These are phyloP conservation scores for Iphiclides podalirius DNA, from an alignment of 2,888 invertebrate species.

Conservation along the genomic window DNA sequence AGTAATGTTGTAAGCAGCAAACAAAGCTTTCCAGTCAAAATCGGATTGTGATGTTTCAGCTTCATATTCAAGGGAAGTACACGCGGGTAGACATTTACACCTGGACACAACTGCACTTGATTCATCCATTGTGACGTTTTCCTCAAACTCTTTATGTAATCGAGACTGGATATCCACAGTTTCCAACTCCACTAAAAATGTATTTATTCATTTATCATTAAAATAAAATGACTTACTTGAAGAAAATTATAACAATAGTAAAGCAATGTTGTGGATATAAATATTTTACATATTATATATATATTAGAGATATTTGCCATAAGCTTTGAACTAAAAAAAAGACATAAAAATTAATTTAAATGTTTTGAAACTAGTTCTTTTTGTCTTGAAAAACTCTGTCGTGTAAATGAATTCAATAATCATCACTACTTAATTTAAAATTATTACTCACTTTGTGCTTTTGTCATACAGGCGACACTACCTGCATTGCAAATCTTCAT, in stretches of 20 bases:
- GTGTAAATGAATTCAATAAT: no score
- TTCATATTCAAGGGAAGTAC: constrained; percentile 85
- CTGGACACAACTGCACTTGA: constrained; percentile 49
- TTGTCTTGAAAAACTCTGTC: no score
- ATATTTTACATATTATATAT: no score
- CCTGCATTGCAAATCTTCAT: constrained; percentile 81
- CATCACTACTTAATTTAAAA: background rate
- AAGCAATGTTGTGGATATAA: no score
- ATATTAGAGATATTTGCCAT: no score
- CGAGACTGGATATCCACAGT: constrained; percentile 67
- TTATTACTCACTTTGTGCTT: constrained; percentile 73
- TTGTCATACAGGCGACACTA: constrained; percentile 74
- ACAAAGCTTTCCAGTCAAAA: constrained; percentile 82
- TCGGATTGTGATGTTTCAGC: constrained; percentile 87
- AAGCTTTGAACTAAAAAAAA: no score
- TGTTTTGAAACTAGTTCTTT: no score
- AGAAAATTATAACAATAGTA: no score
- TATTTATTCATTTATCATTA: no score
- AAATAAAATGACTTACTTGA: no score
- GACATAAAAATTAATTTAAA: no score
- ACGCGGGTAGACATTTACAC: constrained; percentile 83
- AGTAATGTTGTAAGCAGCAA: constrained; percentile 70
- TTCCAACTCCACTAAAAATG: constrained; percentile 78
- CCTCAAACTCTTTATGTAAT: constrained; percentile 42
- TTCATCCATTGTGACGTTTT: constrained; percentile 46